Evolutionary conservation across 2,113 vertebrate genomes (phyloP), one percentile per base, ranked within the genome.

Genomic region (Bolborhynchus lineola): DNA sequence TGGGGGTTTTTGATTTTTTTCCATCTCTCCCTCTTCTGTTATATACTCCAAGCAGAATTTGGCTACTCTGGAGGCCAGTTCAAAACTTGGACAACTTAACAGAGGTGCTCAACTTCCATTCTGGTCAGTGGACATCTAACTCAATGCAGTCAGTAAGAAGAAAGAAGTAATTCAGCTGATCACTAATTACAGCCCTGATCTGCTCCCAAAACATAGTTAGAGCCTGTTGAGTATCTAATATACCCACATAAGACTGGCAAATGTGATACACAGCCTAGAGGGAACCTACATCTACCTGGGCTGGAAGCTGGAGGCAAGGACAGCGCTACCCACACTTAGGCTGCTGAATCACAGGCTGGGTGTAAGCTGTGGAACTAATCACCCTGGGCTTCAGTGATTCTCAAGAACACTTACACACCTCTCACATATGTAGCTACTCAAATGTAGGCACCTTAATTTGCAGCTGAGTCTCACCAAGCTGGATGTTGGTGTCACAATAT

Each of bases 171-270:
- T 78, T 78, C 39, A 90, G 42, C 12, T 47, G 37, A 50, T 29
- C 55, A 35, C 69, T 78, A 91, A 93, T 71, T 46, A 90, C 75
- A 85, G 85, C 35, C 70, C 33, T 65, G 35, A 82, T 68, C 46
- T 41, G 64, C 52, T 79, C 29, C 50, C 47, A 52, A 79, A 65
- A 71, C 85, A 87, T 12, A 74, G 35, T 44, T 33, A 75, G n/a
- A 87, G 81, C 19, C 35, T 55, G 92, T 18, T 23, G 52, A 64
- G 14, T 77, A 83, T 63, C 83, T 59, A 67, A 81, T 35, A 63
- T 11, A 86, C 41, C 28, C 39, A 49, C 33, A n/a, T 5, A 46
- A 85, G 71, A 44, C 44, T 41, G 41, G 44, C 44, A 94, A 68
- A 78, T 2, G 4, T 5, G 42, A 72, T 44, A 77, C 37, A 16